phyloP scores from a whole-genome alignment of 1,140 invertebrate genomes.

The Cherax quadricarinatus region DNA sequence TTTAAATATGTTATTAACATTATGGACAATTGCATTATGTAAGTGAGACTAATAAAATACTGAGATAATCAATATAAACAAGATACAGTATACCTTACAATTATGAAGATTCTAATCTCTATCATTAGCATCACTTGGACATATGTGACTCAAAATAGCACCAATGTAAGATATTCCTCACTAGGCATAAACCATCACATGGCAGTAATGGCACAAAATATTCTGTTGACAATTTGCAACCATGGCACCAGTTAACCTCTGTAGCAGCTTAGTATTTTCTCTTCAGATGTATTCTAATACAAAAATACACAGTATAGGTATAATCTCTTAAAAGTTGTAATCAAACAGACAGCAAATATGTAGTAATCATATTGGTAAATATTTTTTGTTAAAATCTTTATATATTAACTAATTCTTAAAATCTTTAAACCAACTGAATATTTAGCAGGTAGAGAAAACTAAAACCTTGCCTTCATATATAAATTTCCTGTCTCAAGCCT shows the following conservation, averaged over 20 bases:
- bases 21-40: neutral
- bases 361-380: neutral
- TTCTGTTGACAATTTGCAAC: neutral
- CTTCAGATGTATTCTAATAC: neutral
- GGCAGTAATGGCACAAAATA: neutral
- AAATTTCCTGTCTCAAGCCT: neutral
- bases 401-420: neutral
- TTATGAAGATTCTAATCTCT: neutral
- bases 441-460: too few species aligned
- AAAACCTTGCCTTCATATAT: too few species aligned
- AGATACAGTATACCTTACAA: neutral
- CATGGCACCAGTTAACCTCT: conserved; percentile 4
- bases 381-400: neutral
- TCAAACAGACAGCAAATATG: neutral
- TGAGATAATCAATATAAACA: neutral
- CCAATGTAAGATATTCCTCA: neutral
- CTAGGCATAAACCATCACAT: conserved; percentile 9
- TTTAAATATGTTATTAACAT: neutral
- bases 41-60: neutral
- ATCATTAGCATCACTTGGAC: neutral
- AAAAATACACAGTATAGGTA: too few species aligned
- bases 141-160: conserved; percentile 10
- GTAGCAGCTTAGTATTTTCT: neutral
- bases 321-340: neutral
- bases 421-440: neutral